Conservation (phyloP, 2,888 invertebrate species). For the Phengaris alcon region DNA sequence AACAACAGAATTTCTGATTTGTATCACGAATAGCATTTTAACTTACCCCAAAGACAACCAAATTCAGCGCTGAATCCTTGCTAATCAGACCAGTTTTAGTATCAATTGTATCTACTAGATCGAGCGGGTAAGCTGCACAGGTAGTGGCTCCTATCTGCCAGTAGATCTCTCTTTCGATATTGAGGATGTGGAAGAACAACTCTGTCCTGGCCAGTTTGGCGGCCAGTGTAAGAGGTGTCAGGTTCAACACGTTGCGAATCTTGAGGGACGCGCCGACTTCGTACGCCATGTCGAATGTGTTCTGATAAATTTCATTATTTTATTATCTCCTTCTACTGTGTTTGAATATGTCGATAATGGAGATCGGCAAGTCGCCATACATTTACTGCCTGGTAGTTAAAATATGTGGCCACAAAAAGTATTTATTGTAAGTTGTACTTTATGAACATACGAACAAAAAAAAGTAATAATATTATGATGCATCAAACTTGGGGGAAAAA, state of each 20-base stretch:
- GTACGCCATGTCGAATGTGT: conserved; percentile 96
- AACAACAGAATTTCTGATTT: too few species aligned
- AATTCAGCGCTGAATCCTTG: conserved; percentile 95
- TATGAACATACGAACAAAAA: too few species aligned
- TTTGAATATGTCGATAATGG: too few species aligned
- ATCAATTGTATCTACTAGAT: conserved; percentile 97
- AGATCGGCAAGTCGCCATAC: too few species aligned
- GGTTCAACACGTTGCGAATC: conserved; percentile 89
- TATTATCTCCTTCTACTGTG: too few species aligned
- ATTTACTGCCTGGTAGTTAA: too few species aligned
- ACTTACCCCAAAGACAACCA: conserved; percentile 96
- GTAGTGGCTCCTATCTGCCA: conserved; percentile 98
- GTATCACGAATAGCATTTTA: background rate
- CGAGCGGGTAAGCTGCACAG: conserved; percentile 97
- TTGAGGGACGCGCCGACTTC: conserved; percentile 94
- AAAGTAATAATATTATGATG: too few species aligned
- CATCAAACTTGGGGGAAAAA: too few species aligned
- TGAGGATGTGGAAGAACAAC: conserved; percentile 98
- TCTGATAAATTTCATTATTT: conserved; percentile 65
- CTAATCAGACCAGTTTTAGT: conserved; percentile 94
- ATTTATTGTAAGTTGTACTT: too few species aligned
- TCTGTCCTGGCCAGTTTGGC: conserved; percentile 96
- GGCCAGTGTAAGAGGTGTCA: conserved; percentile 95
- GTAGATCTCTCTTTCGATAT: conserved; percentile 96
- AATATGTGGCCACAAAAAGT: too few species aligned